phyloP scores from a whole-genome alignment of 2,888 invertebrate species.

The Patella ulyssiponensis region DNA sequence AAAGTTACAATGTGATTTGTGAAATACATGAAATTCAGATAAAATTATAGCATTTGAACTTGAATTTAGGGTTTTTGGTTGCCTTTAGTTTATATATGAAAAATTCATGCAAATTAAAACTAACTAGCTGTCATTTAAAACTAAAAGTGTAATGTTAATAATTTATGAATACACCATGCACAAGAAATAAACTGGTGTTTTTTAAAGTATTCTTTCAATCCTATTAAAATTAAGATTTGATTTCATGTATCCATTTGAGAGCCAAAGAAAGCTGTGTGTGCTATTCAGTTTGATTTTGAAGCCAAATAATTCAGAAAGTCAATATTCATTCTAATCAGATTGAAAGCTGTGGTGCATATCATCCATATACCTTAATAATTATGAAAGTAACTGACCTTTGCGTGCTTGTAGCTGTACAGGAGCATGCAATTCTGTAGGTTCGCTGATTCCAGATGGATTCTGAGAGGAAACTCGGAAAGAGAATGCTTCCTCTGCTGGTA shows the following conservation, averaged over 20 bases:
- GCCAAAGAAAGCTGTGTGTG: too few relatives aligned
- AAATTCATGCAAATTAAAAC: conserved; percentile 2
- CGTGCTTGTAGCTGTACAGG: conserved; percentile 62
- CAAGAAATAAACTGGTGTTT: background rate
- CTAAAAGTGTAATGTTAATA: background rate
- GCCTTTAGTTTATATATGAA: conserved; percentile 12
- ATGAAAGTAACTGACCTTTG: conserved; percentile 47
- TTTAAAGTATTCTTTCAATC: too few relatives aligned
- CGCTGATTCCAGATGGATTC: conserved; percentile 75
- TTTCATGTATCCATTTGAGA: too few relatives aligned
- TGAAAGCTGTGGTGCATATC: too few relatives aligned
- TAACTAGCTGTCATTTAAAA: background rate
- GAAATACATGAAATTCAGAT: conserved; percentile 10
- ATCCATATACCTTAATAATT: too few relatives aligned
- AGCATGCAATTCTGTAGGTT: conserved; percentile 59
- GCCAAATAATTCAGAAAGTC: too few relatives aligned
- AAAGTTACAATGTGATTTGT: background rate
- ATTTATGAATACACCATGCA: conserved; percentile 5
- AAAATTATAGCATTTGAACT: conserved; percentile 15
- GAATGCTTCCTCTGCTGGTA: conserved; percentile 74
- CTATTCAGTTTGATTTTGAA: too few relatives aligned
- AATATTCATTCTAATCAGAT: too few relatives aligned
- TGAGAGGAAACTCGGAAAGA: conserved; percentile 88
- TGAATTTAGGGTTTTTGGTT: conserved; percentile 19
- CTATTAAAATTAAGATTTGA: too few relatives aligned